Conservation (phyloP, 2,888 invertebrate species). For the Ariolimax columbianus region DNA sequence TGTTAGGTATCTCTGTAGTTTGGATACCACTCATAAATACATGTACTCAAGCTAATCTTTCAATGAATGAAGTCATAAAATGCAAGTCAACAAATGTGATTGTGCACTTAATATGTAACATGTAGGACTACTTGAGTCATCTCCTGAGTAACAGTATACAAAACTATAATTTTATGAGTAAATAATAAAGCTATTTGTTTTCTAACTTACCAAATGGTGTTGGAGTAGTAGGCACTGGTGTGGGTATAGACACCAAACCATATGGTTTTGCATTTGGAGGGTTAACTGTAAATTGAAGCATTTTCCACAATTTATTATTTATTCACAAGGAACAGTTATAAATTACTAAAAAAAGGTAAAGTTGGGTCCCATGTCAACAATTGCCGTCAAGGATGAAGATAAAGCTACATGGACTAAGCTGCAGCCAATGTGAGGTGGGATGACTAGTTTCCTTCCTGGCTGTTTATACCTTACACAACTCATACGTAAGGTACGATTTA, state of each 20-base stretch:
- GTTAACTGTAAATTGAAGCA: slow-evolving; percentile 50
- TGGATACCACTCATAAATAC: no score
- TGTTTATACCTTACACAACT: no score
- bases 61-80: background rate
- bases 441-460: no score
- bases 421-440: no score
- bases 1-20: no score
- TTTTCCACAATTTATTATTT: no score
- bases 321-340: no score
- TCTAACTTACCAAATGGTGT: slow-evolving; percentile 44
- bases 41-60: background rate
- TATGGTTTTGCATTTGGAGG: slow-evolving; percentile 43
- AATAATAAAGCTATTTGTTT: background rate
- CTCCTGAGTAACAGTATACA: background rate
- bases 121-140: background rate
- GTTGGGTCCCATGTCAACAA: no score
- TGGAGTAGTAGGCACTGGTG: slow-evolving; percentile 60
- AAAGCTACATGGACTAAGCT: no score
- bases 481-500: no score
- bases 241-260: slow-evolving; percentile 45
- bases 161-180: background rate
- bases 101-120: background rate
- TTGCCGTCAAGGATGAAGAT: no score
- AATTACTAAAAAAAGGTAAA: no score
- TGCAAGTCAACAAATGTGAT: background rate